Percentiles rank a stretch among this genome's conserved stretches.
Evolutionary conservation across 1,140 invertebrate species (phyloP).

Genomic region (Tyrophagus putrescentiae): DNA sequence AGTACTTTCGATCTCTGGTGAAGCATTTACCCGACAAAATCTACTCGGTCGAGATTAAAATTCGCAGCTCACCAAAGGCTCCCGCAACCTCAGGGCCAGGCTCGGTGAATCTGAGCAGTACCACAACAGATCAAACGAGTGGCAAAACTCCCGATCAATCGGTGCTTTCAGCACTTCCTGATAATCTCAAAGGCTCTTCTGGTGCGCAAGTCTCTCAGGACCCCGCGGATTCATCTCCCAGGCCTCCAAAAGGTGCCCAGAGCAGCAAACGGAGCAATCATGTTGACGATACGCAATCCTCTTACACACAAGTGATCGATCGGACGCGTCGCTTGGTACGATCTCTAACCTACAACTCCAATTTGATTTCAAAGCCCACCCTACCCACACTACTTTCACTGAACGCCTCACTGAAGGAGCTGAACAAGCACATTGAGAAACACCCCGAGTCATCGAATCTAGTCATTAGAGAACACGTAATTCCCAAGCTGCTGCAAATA

Average conservation of each 20-base stretch:
- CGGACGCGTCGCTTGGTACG: not conserved
- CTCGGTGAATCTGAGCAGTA: no score
- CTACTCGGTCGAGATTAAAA: slow-evolving; percentile 14
- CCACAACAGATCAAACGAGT: no score
- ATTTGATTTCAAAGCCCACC: not conserved
- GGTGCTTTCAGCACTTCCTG: no score
- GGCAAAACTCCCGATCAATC: no score
- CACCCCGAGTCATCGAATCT: slow-evolving; percentile 53
- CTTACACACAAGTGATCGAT: slow-evolving; percentile 2
- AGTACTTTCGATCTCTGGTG: not conserved
- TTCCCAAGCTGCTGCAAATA: slow-evolving; percentile 14
- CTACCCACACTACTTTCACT: not conserved
- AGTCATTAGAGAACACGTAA: slow-evolving; percentile 46
- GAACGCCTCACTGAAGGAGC: slow-evolving; percentile 37
- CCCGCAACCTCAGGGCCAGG: no score
- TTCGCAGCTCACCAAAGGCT: no score
- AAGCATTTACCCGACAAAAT: slow-evolving; percentile 5
- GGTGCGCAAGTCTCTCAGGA: no score
- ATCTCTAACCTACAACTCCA: slow-evolving; percentile 1
- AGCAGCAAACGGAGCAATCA: not conserved
- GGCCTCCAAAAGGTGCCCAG: not conserved
- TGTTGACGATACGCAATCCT: not conserved
- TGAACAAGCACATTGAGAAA: slow-evolving; percentile 50
- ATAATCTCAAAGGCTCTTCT: no score
- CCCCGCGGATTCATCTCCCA: no score